Base-by-base conservation (phyloP, 2,888 invertebrate species). In the Erebia ligea region DNA sequence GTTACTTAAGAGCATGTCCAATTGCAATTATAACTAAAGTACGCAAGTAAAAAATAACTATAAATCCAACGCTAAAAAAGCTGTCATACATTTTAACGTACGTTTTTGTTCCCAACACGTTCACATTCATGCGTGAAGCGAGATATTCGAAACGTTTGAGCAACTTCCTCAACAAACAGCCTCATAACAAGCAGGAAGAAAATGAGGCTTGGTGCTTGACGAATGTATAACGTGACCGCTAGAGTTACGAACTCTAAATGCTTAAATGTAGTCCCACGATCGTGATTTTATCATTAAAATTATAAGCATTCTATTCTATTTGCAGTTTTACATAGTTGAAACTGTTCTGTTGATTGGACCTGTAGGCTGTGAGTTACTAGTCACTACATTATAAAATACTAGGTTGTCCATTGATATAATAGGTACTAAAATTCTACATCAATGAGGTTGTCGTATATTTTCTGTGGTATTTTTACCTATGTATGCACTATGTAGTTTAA, bases 211-310 rank as follows among this genome's bases (percentile, higher is more conserved):
- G 66, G 73, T 74, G 76, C 80, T 79, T 85, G 86, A 88, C 84
- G 82, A 83, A 88, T 86, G 83, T 78, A 76, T 81, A 81, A 84
- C 86, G 84, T 86, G 85, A 84, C 76, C 76, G 75, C 77, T 84
- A 84, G 84, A 84, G 86, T 83, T 80, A 76, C 72, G 63, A 71
- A 72, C 72, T 73, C 69, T 75, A 76, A 79, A 77, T 76, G 79
- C 67, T 69, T 76, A 74, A 78, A 77, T 77, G 77, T 72, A 75
- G 73, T 76, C 76, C 75, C 75, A 77, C 76, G 77, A 75, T 68
- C 76, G 77, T 79, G 78, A 78, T 78, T 76, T 75, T 74, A 71
- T 78, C 79, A 80, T 79, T 79, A 80, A 74, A 76, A 71, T 75
- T 73, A 74, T 75, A 74, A 77, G 74, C 74, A 75, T 74, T 69